These are phyloP conservation scores for Calidris pygmaea DNA, from an alignment of 2,113 vertebrate genomes.

Conservation along the genomic window DNA sequence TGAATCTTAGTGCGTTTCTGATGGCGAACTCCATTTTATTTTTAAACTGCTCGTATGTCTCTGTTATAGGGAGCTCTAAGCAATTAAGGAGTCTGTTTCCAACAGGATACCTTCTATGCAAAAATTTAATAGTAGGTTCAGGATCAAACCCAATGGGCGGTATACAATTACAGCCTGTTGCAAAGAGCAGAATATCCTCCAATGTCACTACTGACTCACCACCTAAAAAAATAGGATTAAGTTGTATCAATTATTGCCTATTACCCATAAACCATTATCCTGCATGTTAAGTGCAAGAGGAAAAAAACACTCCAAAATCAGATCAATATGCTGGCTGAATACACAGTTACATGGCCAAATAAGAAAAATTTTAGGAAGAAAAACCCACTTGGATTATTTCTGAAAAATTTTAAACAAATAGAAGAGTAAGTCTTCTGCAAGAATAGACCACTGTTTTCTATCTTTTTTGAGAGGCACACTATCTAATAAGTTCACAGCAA, in stretches of 20 bases:
- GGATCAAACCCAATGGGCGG: conserved; percentile 82
- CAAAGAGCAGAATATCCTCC: conserved; percentile 85
- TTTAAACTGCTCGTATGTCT: conserved; percentile 85
- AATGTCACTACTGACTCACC: conserved; percentile 82
- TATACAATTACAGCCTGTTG: conserved; percentile 78
- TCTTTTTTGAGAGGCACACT: not conserved
- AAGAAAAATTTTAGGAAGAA: not conserved
- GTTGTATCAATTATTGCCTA: not conserved
- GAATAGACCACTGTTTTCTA: not conserved
- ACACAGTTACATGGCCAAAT: not conserved
- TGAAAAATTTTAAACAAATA: not conserved
- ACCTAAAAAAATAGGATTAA: conserved; percentile 67
- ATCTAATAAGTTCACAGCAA: not conserved
- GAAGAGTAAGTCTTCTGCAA: not conserved
- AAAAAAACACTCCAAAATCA: not conserved
- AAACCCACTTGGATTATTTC: not conserved
- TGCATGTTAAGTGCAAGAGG: not conserved
- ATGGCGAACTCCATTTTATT: conserved; percentile 86
- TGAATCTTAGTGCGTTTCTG: conserved; percentile 57
- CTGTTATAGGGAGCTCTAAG: conserved; percentile 82
- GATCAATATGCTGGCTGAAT: not conserved
- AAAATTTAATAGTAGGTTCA: conserved; percentile 82
- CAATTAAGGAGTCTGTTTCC: conserved; percentile 76
- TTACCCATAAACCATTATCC: not conserved
- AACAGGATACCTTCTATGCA: conserved; percentile 76